phyloP scores from a whole-genome alignment of 1,140 invertebrate genomes.

The Diabrotica undecimpunctata region DNA sequence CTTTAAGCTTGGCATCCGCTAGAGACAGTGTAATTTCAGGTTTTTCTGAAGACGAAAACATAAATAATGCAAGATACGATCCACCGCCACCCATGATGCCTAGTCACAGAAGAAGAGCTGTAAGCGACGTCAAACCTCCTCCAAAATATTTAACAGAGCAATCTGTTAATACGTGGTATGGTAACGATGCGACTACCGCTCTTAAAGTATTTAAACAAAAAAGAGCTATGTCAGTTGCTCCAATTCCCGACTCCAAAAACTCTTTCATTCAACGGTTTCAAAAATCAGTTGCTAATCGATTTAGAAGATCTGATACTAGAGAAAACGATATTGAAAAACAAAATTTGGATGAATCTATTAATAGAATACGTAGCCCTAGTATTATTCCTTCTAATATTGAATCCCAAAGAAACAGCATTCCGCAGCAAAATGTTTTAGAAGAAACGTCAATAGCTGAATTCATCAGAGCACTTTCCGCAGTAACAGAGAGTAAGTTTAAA shows the following conservation, averaged over 20 bases:
- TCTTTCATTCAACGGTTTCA: slow-evolving; percentile 27
- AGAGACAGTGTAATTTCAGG: slow-evolving; percentile 42
- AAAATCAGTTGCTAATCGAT: slow-evolving; percentile 29
- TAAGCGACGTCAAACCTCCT: slow-evolving; percentile 49
- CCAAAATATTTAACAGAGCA: slow-evolving; percentile 48
- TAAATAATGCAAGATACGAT: slow-evolving; percentile 60
- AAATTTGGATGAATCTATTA: slow-evolving; percentile 10
- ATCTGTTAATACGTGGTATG: slow-evolving; percentile 66
- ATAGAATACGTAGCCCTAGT: slow-evolving; percentile 6
- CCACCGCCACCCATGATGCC: slow-evolving; percentile 48
- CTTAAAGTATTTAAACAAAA: slow-evolving; percentile 50
- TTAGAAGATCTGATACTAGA: slow-evolving; percentile 29
- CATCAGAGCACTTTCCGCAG: slow-evolving; percentile 61
- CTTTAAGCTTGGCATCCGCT: slow-evolving; percentile 58
- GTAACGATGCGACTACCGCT: slow-evolving; percentile 50
- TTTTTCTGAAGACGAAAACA: slow-evolving; percentile 53
- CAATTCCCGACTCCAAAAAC: slow-evolving; percentile 19
- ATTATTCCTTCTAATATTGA: background rate
- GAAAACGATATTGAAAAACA: slow-evolving; percentile 40
- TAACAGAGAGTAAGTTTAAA: slow-evolving; percentile 34
- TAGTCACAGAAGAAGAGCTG: slow-evolving; percentile 51
- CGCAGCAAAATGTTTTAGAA: slow-evolving; percentile 58
- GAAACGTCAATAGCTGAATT: slow-evolving; percentile 74
- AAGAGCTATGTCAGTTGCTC: slow-evolving; percentile 21
- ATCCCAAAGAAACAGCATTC: background rate